phyloP scores from a whole-genome alignment of 2,888 invertebrate species.

The Tryphoninae sp. region DNA sequence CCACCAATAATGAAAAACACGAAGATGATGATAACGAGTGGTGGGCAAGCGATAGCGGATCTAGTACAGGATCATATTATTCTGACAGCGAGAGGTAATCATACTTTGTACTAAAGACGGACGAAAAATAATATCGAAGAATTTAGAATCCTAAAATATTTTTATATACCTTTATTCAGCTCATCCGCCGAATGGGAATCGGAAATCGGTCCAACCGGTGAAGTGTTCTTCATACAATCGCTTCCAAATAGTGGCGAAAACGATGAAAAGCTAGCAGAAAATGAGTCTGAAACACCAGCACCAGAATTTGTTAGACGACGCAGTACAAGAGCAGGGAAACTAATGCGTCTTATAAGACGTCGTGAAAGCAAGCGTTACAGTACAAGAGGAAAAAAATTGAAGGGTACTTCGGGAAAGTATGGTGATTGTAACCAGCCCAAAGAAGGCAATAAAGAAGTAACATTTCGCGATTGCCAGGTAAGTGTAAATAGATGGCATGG shows the following conservation, averaged over 20 bases:
- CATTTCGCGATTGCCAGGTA: conserved; percentile 77
- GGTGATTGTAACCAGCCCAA: conserved; percentile 67
- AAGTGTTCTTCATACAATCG: conserved; percentile 79
- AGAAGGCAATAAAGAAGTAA: conserved; percentile 75
- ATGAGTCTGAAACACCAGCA: conserved; percentile 68
- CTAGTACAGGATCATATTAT: conserved; percentile 79
- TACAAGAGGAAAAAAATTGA: conserved; percentile 74
- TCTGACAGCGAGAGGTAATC: conserved; percentile 77
- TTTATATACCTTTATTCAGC: conserved; percentile 64
- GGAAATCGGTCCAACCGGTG: conserved; percentile 74
- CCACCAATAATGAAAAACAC: conserved; percentile 63
- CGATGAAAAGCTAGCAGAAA: conserved; percentile 59
- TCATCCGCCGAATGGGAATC: conserved; percentile 79
- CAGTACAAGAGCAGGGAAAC: conserved; percentile 81
- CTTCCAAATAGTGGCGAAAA: conserved; percentile 66
- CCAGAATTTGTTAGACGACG: conserved; percentile 76
- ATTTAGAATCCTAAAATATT: not conserved
- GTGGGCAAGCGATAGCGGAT: conserved; percentile 80
- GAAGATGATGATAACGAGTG: conserved; percentile 76
- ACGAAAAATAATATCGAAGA: conserved; percentile 1
- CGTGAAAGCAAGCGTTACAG: conserved; percentile 83
- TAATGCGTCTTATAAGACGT: conserved; percentile 82
- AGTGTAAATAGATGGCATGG: conserved; percentile 5
- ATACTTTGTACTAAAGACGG: conserved; percentile 8
- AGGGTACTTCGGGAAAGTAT: conserved; percentile 54